Evolutionary conservation across 1,140 invertebrate species (phyloP).

Genomic region (Drosophila setifemur): DNA sequence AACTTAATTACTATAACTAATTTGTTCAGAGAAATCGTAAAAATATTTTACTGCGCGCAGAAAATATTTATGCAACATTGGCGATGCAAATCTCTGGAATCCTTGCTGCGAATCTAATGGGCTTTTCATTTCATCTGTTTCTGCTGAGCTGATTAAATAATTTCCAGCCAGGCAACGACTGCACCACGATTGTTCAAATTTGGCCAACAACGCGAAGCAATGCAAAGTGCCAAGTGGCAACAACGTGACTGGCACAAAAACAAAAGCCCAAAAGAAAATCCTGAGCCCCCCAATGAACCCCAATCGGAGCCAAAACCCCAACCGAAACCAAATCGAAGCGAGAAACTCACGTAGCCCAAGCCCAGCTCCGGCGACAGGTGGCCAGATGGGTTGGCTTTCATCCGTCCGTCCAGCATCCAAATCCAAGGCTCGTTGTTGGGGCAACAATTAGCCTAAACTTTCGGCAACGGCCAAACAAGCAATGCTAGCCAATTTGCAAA

Average conservation of each 20-base stretch:
- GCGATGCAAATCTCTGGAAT: conserved; percentile 19
- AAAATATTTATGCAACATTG: conserved; percentile 35
- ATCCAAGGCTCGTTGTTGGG: conserved; percentile 59
- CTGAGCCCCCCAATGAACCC: conserved; percentile 29
- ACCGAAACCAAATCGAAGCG: conserved; percentile 23
- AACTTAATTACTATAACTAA: too few relatives aligned
- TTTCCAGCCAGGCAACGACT: conserved; percentile 39
- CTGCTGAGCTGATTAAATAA: conserved; percentile 49
- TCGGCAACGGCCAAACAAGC: conserved; percentile 63
- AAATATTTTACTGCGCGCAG: background rate
- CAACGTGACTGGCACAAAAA: conserved; percentile 65
- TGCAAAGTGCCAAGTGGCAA: conserved; percentile 73
- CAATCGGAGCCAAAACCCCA: conserved; percentile 9
- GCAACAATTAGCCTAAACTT: conserved; percentile 75
- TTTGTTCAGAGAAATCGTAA: too few relatives aligned
- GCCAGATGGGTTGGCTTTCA: conserved; percentile 61
- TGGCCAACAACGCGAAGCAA: conserved; percentile 24
- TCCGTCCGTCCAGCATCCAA: conserved; percentile 2
- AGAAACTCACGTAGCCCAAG: conserved; percentile 21
- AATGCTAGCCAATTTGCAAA: conserved; percentile 61
- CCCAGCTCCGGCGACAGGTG: conserved; percentile 64
- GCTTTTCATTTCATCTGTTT: conserved; percentile 37
- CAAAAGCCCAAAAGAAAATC: conserved; percentile 33
- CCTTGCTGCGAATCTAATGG: conserved; percentile 18
- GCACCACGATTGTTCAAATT: conserved; percentile 30